Base-by-base conservation (phyloP, 2,888 invertebrate genomes). In the Boloria euphrosyne region DNA sequence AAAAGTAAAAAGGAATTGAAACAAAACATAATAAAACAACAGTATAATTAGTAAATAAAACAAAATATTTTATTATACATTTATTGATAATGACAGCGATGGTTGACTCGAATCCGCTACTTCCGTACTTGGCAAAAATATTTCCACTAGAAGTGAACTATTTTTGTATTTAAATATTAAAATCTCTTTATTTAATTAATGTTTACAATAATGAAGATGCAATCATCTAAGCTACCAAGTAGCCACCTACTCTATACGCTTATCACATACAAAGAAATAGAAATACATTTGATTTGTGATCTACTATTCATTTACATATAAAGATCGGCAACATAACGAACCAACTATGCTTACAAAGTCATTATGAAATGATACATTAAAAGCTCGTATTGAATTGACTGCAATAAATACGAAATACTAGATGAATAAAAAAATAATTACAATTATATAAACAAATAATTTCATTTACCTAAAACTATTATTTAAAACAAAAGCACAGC, bases 401-500 rank as follows among this genome's bases (percentile, higher is more conserved):
- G 89, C 85, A 88, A 91, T 89, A 89, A 90, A 90, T 87, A 89
- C 83, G 84, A 84, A 86, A 81, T 81, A 73, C 80, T 87, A 84
- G 76, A 50, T 63, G 75, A 82, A 85, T 73, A 81, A 80, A 82
- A n/a, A 81, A 80, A 82, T 76, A 78, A 85, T 84, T 84, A 84
- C 80, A 67, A 69, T 72, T 84, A 84, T 76, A 78, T 73, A 76
- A 89, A 89, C 85, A 87, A 86, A 87, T 84, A 81, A 89, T 87
- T 89, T 88, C 82, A 89, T 86, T 89, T 86, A 86, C 84, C 84
- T 90, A 89, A 81, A 66, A 83, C 88, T 90, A 90, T 82, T 85
- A 82, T 89, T 90, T 90, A 90, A 92, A 92, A 91, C 90, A 87
- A 90, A 92, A 92, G 90, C 92, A 92, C 92, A 92, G 91, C 92